Evolutionary conservation across 2,888 invertebrate genomes (phyloP), one percentile per base, ranked within the genome.

Genomic region (Perdita meconis): DNA sequence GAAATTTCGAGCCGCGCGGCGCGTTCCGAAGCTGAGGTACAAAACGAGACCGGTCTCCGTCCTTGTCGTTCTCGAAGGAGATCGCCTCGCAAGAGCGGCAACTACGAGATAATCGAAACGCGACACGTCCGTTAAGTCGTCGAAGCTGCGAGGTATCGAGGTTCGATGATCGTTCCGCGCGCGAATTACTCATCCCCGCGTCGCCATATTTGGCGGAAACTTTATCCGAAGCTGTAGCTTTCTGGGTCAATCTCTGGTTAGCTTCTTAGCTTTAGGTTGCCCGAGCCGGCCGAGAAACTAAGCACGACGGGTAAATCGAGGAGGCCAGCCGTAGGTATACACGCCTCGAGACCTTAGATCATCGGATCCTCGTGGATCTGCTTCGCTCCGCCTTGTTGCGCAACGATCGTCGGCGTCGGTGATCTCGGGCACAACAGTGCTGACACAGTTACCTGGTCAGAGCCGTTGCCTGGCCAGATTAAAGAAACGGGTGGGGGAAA

Each of bases 361-460:
- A 89, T 86, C 86, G 86, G 88, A 88, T 88, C 88, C 84, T 86
- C 85, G 86, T 86, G 86, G 85, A 88, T 86, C 84, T 87, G 86
- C 76, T n/a, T 81, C 78, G 84, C 81, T 76, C 82, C 79, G 82
- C 78, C 81, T 83, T 80, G 80, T 89, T 89, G 88, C 89, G 87
- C 89, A 89, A 90, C 87, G 60, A 79, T 75, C 78, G 70, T 78
- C 74, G 77, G 75, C 80, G 82, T 69, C 85, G 82, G 80, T 84
- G 85, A 90, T 89, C 89, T 89, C 87, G 89, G 86, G 85, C 89
- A 77, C 78, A 73, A 72, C 84, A 84, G 86, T 89, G 86, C 90
- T 90, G 89, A 90, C 90, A 90, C 89, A 89, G 90, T 89, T 90
- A 90, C 88, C 86, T 85, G 87, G 84, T 89, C 87, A 86, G 88